Conservation (phyloP, 2,113 vertebrate species). For the Chunga burmeisteri region DNA sequence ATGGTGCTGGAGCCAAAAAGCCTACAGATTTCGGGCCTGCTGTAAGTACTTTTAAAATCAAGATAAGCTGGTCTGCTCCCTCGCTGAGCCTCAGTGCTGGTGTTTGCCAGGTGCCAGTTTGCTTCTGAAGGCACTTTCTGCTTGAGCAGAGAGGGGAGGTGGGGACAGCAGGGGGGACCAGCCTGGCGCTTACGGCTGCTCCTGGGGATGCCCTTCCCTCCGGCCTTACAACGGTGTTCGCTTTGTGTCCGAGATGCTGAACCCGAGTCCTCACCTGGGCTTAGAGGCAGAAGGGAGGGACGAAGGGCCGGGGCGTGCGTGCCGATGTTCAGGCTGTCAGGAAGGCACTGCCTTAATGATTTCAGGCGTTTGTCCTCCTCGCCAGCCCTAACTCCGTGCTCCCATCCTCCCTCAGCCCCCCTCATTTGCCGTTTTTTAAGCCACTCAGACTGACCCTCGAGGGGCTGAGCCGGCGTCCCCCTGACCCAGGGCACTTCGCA, state of each 20-base stretch:
- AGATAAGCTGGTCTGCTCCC: background rate
- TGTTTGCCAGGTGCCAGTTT: background rate
- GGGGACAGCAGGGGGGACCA: background rate
- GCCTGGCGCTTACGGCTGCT: background rate
- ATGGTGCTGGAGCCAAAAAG: slow-evolving; percentile 2
- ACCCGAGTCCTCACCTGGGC: background rate
- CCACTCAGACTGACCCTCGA: background rate
- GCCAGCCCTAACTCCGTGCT: background rate
- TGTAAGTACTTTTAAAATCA: background rate
- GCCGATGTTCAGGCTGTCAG: background rate
- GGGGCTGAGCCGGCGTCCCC: background rate
- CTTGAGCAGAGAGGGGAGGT: background rate
- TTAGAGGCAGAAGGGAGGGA: background rate
- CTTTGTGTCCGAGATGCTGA: background rate
- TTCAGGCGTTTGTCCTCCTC: background rate
- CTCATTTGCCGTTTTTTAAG: background rate
- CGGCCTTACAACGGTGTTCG: accelerated
- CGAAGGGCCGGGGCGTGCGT: background rate
- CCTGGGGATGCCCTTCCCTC: background rate
- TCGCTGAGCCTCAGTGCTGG: background rate
- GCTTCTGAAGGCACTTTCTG: background rate
- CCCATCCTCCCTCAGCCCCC: background rate
- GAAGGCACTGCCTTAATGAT: background rate
- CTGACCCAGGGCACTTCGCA: accelerated
- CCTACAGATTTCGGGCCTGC: background rate